phyloP scores from a whole-genome alignment of 2,113 vertebrate species.

The Glaucidium brasilianum region DNA sequence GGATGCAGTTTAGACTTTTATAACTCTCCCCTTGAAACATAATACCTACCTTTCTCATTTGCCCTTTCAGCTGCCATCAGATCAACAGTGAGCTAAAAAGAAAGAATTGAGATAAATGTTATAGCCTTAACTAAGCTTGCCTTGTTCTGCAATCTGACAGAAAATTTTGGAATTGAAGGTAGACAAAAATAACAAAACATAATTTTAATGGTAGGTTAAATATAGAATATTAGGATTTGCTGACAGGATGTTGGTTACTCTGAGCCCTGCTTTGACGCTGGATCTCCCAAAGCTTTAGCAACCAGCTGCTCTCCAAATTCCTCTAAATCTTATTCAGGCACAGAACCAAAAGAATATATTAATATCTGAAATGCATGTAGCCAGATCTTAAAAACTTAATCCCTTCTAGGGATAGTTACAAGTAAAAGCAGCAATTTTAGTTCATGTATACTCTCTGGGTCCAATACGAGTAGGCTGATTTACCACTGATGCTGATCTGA shows the following conservation, averaged over 20 bases:
- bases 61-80: constrained; percentile 19
- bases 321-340: constrained; percentile 2
- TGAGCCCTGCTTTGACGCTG: not conserved
- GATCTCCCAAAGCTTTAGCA: not conserved
- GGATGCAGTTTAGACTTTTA: constrained; percentile 59
- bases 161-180: not conserved
- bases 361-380: not conserved
- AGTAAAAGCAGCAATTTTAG: not conserved
- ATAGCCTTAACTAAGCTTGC: not conserved
- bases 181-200: not conserved
- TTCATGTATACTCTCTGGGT: not conserved
- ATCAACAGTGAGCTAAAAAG: not conserved
- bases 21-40: constrained; percentile 48
- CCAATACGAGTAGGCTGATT: not conserved
- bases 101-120: not conserved
- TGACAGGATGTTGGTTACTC: constrained; percentile 13
- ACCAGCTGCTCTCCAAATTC: constrained; percentile 26
- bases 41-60: not conserved
- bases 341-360: not conserved
- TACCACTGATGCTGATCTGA: not conserved
- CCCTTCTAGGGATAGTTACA: not conserved
- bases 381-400: constrained; percentile 2
- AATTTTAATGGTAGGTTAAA: constrained; percentile 40
- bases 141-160: not conserved
- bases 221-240: not conserved